Percentiles rank a stretch among this genome's conserved stretches.
These are phyloP conservation scores for Sphaeramia orbicularis DNA, from an alignment of 2,797 vertebrate species.

Conservation along the genomic window DNA sequence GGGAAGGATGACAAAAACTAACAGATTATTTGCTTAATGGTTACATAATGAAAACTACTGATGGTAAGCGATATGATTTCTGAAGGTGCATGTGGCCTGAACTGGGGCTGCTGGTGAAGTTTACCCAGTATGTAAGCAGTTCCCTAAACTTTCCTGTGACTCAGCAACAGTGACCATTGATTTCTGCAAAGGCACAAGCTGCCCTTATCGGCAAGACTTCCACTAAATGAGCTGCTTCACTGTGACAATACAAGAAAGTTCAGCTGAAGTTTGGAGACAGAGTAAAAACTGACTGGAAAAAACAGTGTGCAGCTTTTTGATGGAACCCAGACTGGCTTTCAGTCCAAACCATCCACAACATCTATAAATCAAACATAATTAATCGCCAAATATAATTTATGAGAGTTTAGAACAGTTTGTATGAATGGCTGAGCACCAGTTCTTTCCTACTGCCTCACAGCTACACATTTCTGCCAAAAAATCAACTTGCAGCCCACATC, in stretches of 20 bases:
- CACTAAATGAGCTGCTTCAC: neutral
- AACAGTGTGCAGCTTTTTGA: no score
- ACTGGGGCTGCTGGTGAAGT: neutral
- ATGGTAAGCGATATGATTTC: neutral
- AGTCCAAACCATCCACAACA: no score
- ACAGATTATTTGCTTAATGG: no score
- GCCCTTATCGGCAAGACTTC: neutral
- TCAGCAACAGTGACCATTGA: constrained; percentile 22
- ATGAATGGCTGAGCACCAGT: no score
- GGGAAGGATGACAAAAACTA: neutral
- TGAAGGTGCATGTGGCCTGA: neutral
- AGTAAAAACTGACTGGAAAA: no score
- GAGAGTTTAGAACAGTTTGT: neutral
- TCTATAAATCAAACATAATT: neutral
- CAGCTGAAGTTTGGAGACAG: no score
- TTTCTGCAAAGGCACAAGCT: constrained; percentile 4
- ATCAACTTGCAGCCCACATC: no score
- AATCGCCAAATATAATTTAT: neutral
- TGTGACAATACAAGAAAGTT: neutral
- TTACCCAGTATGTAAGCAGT: neutral
- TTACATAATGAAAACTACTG: no score
- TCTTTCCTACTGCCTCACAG: no score
- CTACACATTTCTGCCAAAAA: no score
- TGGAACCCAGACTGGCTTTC: no score
- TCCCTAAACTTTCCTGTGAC: constrained; percentile 22